Percentiles rank a stretch among this genome's conserved stretches.
These are phyloP conservation scores for Palythoa grandis DNA, from an alignment of 92 coral and sea anemone genomes.

Conservation along the genomic window DNA sequence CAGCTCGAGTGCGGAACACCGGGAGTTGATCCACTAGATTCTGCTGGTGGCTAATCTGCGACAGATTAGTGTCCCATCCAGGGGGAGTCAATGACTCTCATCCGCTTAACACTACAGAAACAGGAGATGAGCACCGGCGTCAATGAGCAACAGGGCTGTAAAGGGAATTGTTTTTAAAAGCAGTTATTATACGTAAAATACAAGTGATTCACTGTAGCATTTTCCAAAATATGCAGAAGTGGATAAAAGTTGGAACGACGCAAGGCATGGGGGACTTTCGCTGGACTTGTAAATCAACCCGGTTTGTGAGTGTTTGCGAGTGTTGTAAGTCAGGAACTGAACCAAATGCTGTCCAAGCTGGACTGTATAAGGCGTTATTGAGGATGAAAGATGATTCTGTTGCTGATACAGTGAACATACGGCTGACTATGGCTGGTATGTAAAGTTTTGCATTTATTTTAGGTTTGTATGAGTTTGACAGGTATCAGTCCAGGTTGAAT, in stretches of 20 bases:
- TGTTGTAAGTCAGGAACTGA: conserved; percentile 3
- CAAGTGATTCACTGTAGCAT: not conserved
- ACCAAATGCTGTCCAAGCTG: conserved; percentile 13
- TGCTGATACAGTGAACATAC: conserved; percentile 41
- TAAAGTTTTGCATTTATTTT: not conserved
- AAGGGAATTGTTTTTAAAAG: too few species aligned
- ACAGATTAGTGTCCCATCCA: too few species aligned
- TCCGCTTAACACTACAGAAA: too few species aligned
- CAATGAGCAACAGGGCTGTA: too few species aligned
- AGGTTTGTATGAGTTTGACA: not conserved
- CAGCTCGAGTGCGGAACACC: too few species aligned
- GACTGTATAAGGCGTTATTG: conserved; percentile 24
- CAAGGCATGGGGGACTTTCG: not conserved
- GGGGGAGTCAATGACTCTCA: too few species aligned
- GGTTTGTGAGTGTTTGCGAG: conserved; percentile 23
- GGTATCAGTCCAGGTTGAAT: not conserved
- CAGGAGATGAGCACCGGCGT: too few species aligned
- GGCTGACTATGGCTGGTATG: conserved; percentile 29
- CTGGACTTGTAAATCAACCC: conserved; percentile 22
- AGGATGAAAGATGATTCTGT: conserved; percentile 37
- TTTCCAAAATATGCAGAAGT: not conserved
- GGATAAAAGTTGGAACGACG: conserved; percentile 12
- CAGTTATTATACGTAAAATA: not conserved
- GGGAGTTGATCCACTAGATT: too few species aligned
- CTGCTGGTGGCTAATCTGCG: too few species aligned